These are phyloP conservation scores for Drosophila kikkawai DNA, from an alignment of 1,140 invertebrate genomes.

Conservation along the genomic window DNA sequence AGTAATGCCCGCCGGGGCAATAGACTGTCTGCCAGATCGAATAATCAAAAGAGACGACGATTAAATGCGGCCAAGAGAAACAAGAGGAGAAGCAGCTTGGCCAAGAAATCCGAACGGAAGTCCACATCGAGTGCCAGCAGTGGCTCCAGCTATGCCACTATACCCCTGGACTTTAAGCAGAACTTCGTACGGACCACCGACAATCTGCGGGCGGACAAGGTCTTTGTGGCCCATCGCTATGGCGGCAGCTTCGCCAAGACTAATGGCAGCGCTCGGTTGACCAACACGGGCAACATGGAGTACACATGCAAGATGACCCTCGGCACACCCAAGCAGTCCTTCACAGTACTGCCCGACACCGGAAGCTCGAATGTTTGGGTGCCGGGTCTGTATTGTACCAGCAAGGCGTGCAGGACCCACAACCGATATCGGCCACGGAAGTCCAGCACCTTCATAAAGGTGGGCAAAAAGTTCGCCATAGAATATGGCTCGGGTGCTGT, in stretches of 20 bases:
- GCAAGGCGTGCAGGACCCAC: constrained; percentile 32
- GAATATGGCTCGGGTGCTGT: constrained; percentile 38
- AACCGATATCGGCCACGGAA: constrained; percentile 11
- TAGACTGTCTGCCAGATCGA: constrained; percentile 2
- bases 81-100: neutral
- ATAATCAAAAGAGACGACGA: neutral
- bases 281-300: constrained; percentile 37
- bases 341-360: constrained; percentile 37
- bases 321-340: constrained; percentile 38
- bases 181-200: constrained; percentile 43
- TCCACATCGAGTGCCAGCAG: neutral
- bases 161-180: constrained; percentile 37
- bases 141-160: neutral
- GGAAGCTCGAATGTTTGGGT: constrained; percentile 52
- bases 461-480: constrained; percentile 23
- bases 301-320: constrained; percentile 39
- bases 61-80: constrained; percentile 24
- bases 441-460: constrained; percentile 36
- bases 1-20: constrained; percentile 5
- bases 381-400: constrained; percentile 31
- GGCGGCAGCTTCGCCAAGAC: constrained; percentile 25
- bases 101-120: constrained; percentile 4
- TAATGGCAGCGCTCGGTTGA: constrained; percentile 1
- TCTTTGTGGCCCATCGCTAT: constrained; percentile 36
- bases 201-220: constrained; percentile 23